Evolutionary conservation across 2,888 invertebrate species (phyloP).

Genomic region (Thera obeliscata): DNA sequence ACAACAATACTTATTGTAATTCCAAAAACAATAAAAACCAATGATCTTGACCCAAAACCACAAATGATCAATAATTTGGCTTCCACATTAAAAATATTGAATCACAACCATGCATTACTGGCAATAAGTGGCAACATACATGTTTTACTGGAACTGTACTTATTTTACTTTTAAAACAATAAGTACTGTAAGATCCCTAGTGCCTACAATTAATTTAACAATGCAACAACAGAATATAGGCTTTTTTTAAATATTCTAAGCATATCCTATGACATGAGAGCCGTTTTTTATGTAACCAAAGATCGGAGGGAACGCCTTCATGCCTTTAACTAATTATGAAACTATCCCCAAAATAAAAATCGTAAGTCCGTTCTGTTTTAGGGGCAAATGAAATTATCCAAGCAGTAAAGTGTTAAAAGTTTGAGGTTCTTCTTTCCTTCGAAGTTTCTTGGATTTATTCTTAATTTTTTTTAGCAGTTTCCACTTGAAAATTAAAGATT

Average conservation of each 20-base stretch:
- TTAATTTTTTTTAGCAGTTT: too few species aligned
- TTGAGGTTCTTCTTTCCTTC: too few species aligned
- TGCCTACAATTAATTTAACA: background rate
- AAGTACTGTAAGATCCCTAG: background rate
- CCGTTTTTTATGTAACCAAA: too few species aligned
- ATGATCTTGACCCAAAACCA: constrained; percentile 21
- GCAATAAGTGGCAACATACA: constrained; percentile 9
- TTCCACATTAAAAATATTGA: constrained; percentile 29
- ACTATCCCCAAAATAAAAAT: background rate
- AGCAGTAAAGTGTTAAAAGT: too few species aligned
- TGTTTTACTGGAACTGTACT: background rate
- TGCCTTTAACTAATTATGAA: background rate
- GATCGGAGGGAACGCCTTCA: too few species aligned
- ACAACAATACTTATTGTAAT: constrained; percentile 9
- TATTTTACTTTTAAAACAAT: constrained; percentile 12
- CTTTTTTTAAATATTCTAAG: too few species aligned
- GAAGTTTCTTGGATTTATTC: too few species aligned
- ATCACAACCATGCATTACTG: constrained; percentile 20
- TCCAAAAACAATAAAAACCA: constrained; percentile 26
- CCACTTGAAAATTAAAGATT: background rate
- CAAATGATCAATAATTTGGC: constrained; percentile 27
- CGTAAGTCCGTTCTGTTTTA: background rate
- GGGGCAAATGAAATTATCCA: too few species aligned
- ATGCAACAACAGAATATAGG: background rate
- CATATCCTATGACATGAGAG: too few species aligned